Evolutionary conservation across 2,797 vertebrate species (phyloP).

Genomic region (Pristis pectinata): DNA sequence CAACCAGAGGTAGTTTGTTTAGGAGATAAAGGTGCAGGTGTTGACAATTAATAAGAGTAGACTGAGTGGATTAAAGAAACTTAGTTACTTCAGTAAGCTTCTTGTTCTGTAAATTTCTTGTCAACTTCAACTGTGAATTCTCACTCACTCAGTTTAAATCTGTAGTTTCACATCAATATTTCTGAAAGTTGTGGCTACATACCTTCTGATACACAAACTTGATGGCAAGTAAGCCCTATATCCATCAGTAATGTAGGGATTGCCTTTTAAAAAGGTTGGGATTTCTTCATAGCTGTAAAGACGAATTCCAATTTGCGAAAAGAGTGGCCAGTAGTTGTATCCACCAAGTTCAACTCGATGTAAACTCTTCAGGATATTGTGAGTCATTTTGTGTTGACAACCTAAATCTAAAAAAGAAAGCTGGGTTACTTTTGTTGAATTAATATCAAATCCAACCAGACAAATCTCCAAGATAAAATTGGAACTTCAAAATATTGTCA

Average conservation of each 20-base stretch:
- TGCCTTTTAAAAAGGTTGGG: slow-evolving; percentile 37
- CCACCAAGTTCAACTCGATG: slow-evolving; percentile 35
- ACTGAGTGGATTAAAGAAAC: not conserved
- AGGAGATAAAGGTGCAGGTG: too few relatives aligned
- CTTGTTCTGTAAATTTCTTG: not conserved
- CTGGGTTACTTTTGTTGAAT: slow-evolving; percentile 42
- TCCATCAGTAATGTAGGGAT: slow-evolving; percentile 39
- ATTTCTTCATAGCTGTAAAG: slow-evolving; percentile 39
- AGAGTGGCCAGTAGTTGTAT: slow-evolving; percentile 39
- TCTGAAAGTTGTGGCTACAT: not conserved
- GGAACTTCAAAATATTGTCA: not conserved
- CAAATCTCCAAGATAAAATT: not conserved
- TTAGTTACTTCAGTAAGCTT: not conserved
- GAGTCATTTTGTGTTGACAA: slow-evolving; percentile 33
- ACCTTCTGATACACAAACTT: slow-evolving; percentile 39
- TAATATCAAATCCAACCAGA: not conserved
- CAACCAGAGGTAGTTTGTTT: not conserved
- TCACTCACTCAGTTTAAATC: not conserved
- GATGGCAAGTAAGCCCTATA: slow-evolving; percentile 38
- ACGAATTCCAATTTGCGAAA: slow-evolving; percentile 35
- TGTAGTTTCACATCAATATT: not conserved
- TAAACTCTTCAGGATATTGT: slow-evolving; percentile 32
- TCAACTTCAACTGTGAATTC: not conserved
- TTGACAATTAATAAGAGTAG: not conserved
- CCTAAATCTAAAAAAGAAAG: not conserved